Percentiles rank a stretch among this genome's conserved stretches.
Conservation (phyloP, 2,888 invertebrate genomes). For the Stenchaetothrips biformis region DNA sequence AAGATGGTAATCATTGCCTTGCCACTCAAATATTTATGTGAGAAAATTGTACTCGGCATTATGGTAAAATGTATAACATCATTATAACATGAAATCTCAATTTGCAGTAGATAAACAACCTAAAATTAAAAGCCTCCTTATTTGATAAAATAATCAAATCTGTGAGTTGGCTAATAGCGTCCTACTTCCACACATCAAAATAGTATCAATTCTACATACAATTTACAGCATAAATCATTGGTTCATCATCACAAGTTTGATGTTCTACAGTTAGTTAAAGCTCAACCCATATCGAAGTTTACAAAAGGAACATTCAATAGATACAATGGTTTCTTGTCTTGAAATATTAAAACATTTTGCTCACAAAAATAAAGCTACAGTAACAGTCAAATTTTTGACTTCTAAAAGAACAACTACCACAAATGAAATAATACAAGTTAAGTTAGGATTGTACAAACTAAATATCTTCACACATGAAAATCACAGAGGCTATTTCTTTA, state of each 20-base stretch:
- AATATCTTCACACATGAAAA: constrained; percentile 10
- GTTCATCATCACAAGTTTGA: background rate
- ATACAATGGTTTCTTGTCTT: background rate
- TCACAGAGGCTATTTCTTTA: constrained; percentile 8
- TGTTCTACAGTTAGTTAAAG: constrained; percentile 18
- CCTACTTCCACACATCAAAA: too few relatives aligned
- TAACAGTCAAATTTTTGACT: background rate
- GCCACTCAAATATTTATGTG: too few relatives aligned
- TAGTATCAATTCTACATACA: background rate
- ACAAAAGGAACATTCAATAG: background rate
- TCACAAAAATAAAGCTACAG: background rate
- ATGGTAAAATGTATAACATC: background rate
- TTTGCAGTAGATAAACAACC: too few relatives aligned
- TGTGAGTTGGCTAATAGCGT: too few relatives aligned
- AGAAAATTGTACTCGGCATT: too few relatives aligned
- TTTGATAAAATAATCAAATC: too few relatives aligned
- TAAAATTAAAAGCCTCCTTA: too few relatives aligned
- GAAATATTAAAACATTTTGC: background rate
- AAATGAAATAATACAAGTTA: background rate
- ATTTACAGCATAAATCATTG: constrained; percentile 14
- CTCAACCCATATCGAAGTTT: constrained; percentile 9
- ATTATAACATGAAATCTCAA: background rate
- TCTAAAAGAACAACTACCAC: background rate
- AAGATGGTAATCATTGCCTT: too few relatives aligned
- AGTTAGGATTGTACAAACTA: background rate